Base-by-base conservation (phyloP, 1,140 invertebrate genomes). In the Nephila pilipes region DNA sequence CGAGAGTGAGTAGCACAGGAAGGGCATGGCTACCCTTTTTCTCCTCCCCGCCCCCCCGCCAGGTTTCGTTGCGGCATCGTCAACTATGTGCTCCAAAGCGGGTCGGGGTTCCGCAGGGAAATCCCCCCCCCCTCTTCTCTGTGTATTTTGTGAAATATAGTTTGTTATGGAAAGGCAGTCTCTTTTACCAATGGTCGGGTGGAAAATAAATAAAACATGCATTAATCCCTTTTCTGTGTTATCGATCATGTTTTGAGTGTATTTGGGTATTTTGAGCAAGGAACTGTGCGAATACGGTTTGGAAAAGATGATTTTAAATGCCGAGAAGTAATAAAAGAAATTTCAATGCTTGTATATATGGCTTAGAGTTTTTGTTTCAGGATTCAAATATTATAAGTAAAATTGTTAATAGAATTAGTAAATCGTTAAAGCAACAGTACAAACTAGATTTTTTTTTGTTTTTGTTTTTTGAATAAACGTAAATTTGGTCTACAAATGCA, bases 11-110 rank as follows among this genome's bases (percentile, higher is more conserved):
- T 63, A 54, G 46, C 60, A 57, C 80, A 92, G 90, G 90, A 90
- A 90, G 88, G 88, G 88, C 88, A 80, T 69, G 87, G 89, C 88
- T 80, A 90, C 88, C 88, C 88, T 90, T 90, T 90, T 90, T 80
- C 32, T 25, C 20, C 25, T 36, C 32, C 14, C 80, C 81, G n/a
- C 63, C 25, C 80, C 75, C 32, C n/a, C 32, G 57, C 60, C 25
- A 81, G 36, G 57, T 32, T 36, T 46, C 75, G 75, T 80, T 63
- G 63, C 81, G 81, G 75, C 90, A 85, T 92, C 80, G 18, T 32
- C 57, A 38, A 63, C 36, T 83, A 79, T 90, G 88, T 54, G 38
- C 80, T 83, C 12, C 46, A 75, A 63, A 65, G 80, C 90, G 90
- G 85, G 90, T 92, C 90, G 90, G 8, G 90, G 57, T 92, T 92